Evolutionary conservation across 2,888 invertebrate species (phyloP).

Genomic region (Platycheirus rosarum): DNA sequence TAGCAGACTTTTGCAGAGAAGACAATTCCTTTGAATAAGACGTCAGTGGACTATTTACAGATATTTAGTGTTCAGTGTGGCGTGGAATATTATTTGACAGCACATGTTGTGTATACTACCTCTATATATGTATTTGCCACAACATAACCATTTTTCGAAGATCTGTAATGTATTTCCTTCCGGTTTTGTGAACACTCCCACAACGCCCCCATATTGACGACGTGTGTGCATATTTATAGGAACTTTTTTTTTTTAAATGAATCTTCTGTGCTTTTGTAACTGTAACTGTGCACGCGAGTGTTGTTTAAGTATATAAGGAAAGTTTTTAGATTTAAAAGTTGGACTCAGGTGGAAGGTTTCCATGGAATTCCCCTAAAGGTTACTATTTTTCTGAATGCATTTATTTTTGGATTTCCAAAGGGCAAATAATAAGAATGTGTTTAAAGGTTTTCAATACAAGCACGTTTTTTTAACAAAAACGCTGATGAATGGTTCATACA

Average conservation of each 20-base stretch:
- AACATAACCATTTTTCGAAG: slow-evolving; percentile 21
- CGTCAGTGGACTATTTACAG: slow-evolving; percentile 67
- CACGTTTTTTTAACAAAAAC: not conserved
- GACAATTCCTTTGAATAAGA: slow-evolving; percentile 53
- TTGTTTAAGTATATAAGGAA: not conserved
- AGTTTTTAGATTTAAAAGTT: not conserved
- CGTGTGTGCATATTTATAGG: too few relatives aligned
- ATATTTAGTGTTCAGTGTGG: slow-evolving; percentile 52
- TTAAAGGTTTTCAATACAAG: not conserved
- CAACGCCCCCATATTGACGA: not conserved
- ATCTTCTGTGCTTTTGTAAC: not conserved
- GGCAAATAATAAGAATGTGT: not conserved
- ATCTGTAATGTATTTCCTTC: not conserved
- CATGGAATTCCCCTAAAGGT: not conserved
- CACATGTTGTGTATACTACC: slow-evolving; percentile 59
- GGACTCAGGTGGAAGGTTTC: not conserved
- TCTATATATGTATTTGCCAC: not conserved
- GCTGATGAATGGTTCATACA: too few relatives aligned
- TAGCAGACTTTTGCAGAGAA: slow-evolving; percentile 48
- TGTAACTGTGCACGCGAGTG: not conserved
- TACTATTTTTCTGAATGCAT: not conserved
- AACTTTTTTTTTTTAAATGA: too few relatives aligned
- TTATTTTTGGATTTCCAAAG: not conserved
- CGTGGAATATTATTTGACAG: slow-evolving; percentile 70
- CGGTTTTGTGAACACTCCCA: slow-evolving; percentile 12